Evolutionary conservation across 1,140 invertebrate species (phyloP).

Genomic region (Odontomachus brunneus): DNA sequence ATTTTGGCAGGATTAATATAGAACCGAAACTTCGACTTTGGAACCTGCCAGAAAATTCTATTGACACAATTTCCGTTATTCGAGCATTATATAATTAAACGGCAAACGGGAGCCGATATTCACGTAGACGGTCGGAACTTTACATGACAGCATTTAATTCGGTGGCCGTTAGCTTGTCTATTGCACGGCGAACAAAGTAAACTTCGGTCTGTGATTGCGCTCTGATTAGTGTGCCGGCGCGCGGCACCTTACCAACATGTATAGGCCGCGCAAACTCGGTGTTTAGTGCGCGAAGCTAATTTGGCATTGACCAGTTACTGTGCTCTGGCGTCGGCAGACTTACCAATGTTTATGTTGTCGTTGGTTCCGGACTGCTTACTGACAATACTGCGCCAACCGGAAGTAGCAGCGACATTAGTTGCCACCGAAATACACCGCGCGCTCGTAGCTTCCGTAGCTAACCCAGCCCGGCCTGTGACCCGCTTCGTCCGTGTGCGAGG

Average conservation of each 20-base stretch:
- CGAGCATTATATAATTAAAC: constrained; percentile 47
- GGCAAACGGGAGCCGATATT: constrained; percentile 24
- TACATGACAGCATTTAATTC: constrained; percentile 44
- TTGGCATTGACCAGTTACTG: constrained; percentile 65
- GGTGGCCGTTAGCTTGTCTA: constrained; percentile 63
- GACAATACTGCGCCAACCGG: constrained; percentile 41
- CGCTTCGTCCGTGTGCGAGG: background rate
- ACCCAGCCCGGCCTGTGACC: background rate
- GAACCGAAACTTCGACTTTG: too few species aligned
- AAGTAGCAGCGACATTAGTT: constrained; percentile 39
- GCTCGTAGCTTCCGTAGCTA: background rate
- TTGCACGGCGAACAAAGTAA: constrained; percentile 67
- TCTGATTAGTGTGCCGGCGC: constrained; percentile 66
- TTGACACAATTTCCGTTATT: too few species aligned
- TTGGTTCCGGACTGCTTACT: constrained; percentile 36
- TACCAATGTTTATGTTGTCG: constrained; percentile 65
- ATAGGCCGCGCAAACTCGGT: constrained; percentile 61
- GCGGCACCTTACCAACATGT: constrained; percentile 61
- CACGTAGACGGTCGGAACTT: constrained; percentile 38
- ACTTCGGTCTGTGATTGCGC: constrained; percentile 68
- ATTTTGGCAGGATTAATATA: too few species aligned
- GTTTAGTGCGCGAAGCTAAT: constrained; percentile 68
- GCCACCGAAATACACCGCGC: background rate
- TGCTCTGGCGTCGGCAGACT: constrained; percentile 54
- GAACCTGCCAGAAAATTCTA: too few species aligned